Base-by-base conservation (phyloP, 2,888 invertebrate genomes). In the Eumerus sabulonum region DNA sequence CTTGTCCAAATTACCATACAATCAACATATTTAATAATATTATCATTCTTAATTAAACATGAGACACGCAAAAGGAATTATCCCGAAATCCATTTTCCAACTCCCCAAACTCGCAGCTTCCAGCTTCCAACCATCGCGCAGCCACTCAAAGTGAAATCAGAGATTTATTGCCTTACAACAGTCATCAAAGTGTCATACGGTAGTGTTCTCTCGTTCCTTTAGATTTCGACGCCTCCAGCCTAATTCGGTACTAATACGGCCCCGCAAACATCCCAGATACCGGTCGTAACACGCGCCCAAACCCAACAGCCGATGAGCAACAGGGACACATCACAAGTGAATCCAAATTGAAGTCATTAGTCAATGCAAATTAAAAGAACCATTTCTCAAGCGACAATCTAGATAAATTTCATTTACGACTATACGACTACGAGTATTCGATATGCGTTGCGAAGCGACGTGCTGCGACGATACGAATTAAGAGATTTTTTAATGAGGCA, bases 351-450 rank as follows among this genome's bases (percentile, higher is more conserved):
- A 74, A 64, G 74, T 50, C 74, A 79, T 79, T 79, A 70, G 74
- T 79, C 70, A 73, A 79, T 74, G 79, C 70, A 74, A 79, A 74
- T 79, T 74, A 79, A 74, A 74, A 74, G 64, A 79, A 74, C 74
- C 63, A 79, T 74, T 70, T 74, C 64, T 79, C 47, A 79, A 14
- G n/a, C 48, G 79, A 56, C 67, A 64, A 40, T 70, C 50, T 42
- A 74, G 57, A 79, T 79, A 70, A 79, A 73, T 79, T 73, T 27
- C 27, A 70, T 74, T 73, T 60, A 27, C 27, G 27, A 27, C 27
- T 27, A 27, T 60, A 27, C 27, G 27, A 27, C 27, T 27, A 27
- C 27, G 27, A 27, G 27, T 27, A 27, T 27, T 27, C 27, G 27
- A 27, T n/a, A n/a, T 27, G 27, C 27, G 27, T 27, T 27, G 27